A percentile compares a stretch with the other conserved stretches of the same genome.
Evolutionary conservation across 2,113 vertebrate genomes (phyloP).

Genomic region (Gila orcuttii): DNA sequence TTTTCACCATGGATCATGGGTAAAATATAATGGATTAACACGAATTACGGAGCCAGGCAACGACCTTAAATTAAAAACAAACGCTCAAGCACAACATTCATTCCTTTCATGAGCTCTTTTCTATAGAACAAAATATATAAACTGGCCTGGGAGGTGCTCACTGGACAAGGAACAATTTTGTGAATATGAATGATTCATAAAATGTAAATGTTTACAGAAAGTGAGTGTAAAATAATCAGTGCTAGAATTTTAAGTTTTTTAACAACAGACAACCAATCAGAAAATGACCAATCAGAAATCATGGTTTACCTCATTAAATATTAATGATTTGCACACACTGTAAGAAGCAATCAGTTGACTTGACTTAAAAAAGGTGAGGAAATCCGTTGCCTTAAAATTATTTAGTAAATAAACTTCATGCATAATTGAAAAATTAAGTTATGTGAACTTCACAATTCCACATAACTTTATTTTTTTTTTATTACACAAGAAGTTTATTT

Average conservation of each 20-base stretch:
- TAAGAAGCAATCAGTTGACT: too few relatives aligned
- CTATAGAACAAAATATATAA: conserved; percentile 14
- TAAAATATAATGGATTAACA: neutral
- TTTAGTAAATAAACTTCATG: too few relatives aligned
- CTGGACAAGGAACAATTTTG: neutral
- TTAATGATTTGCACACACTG: neutral
- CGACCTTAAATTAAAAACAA: conserved; percentile 20
- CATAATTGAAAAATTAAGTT: too few relatives aligned
- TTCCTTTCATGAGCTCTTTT: neutral
- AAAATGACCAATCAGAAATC: neutral
- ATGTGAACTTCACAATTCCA: too few relatives aligned
- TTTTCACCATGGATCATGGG: too few relatives aligned
- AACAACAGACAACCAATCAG: neutral
- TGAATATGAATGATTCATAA: neutral
- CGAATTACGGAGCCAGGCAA: too few relatives aligned
- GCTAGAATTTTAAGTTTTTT: neutral
- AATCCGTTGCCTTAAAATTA: too few relatives aligned
- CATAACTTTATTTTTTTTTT: too few relatives aligned
- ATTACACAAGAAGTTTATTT: too few relatives aligned
- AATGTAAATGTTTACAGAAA: neutral
- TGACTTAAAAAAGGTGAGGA: too few relatives aligned
- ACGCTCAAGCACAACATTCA: conserved; percentile 33
- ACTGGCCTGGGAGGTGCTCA: neutral
- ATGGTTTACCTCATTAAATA: neutral
- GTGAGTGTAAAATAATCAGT: neutral